phyloP scores from a whole-genome alignment of 2,797 vertebrate genomes.

The Sarcoramphus papa region DNA sequence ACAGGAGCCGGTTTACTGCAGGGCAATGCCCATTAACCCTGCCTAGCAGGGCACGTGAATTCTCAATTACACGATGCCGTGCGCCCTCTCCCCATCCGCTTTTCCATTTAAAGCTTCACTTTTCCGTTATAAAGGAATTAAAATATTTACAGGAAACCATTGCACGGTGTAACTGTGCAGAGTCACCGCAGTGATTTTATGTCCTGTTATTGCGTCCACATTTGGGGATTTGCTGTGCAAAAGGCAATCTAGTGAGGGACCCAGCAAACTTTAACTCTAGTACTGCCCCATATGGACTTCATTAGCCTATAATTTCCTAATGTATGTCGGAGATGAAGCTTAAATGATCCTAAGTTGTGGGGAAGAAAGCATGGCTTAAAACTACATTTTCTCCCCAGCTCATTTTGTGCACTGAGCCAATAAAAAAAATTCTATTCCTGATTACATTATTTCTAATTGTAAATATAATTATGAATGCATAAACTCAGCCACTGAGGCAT shows the following conservation, averaged over 20 bases:
- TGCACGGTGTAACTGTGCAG: not conserved
- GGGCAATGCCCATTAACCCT: slow-evolving; percentile 48
- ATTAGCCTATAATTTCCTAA: not conserved
- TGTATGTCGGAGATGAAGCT: not conserved
- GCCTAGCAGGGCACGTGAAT: slow-evolving; percentile 11
- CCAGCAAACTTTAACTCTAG: not conserved
- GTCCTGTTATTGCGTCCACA: not conserved
- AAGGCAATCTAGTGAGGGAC: not conserved
- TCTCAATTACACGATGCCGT: not conserved
- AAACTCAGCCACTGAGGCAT: not conserved
- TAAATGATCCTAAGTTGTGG: not conserved
- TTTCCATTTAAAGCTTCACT: not conserved
- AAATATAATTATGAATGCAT: slow-evolving; percentile 17
- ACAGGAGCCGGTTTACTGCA: slow-evolving; percentile 2
- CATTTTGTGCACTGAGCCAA: not conserved
- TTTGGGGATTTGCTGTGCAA: not conserved
- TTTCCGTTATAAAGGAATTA: not conserved
- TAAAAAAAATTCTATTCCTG: not conserved
- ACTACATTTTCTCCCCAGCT: not conserved
- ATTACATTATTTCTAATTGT: slow-evolving; percentile 34
- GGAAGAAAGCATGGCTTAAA: not conserved
- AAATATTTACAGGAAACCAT: not conserved
- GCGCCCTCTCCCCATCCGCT: not conserved
- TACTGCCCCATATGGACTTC: not conserved
- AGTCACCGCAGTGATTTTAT: not conserved